Base-by-base conservation (phyloP, 2,113 vertebrate species). In the Rutilus rutilus region DNA sequence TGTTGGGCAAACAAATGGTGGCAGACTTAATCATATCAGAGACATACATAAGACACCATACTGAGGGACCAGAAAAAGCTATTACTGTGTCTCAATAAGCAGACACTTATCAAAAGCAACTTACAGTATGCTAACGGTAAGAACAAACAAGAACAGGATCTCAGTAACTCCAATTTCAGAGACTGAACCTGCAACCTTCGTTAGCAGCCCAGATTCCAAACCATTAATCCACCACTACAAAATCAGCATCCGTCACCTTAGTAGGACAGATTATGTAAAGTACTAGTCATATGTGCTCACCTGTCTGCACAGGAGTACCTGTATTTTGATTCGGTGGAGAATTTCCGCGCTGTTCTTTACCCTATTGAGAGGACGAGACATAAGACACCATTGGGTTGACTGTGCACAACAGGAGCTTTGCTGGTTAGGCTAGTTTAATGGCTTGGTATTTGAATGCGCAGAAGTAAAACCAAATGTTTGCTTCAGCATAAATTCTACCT, bases 281-380 rank as follows among this genome's bases (percentile, higher is more conserved):
- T n/a, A 71, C 73, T 30, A 19, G 30, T n/a, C 42, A 30, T 42
- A 11, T 57, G 85, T 78, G 91, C 96, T 95, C 93, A 98, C 97
- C 97, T 92, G 96, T 89, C 92, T 95, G 93, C 83, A 95, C 94
- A 82, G 96, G 92, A 92, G 95, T 95, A 96, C 96, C 96, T 96
- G 96, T 94, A 95, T 96, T 95, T 92, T 95, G 95, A 92, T 93
- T 97, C 65, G 96, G 95, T 14, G 96, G 92, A 90, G 96, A 97
- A 94, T 96, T 97, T 89, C 93, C 97, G 88, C 95, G 96, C 94
- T 96, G 97, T 92, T 99, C 95, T 89, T 97, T 97, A 89, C 93
- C 95, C 96, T 98, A 93, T 87, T 90, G 89, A 89, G 2, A 82
- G 12, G 50, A 83, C 21, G 9, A 17, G 9, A 30, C 42, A 73